Evolutionary conservation across 2,113 vertebrate species (phyloP).

Genomic region (Capricornis sumatraensis): DNA sequence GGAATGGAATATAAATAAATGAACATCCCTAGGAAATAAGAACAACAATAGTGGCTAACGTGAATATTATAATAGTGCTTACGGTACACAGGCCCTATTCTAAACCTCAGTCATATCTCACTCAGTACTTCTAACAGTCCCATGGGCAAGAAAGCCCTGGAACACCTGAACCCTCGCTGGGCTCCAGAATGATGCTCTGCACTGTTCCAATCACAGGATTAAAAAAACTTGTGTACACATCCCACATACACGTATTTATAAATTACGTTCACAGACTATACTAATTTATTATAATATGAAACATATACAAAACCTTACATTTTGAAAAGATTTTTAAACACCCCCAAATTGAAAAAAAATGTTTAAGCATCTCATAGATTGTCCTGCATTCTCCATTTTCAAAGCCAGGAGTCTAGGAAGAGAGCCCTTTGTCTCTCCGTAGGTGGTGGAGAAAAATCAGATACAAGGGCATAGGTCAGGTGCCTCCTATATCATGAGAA

Average conservation of each 20-base stretch:
- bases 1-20: not conserved
- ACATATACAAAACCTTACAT: not conserved
- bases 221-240: not conserved
- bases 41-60: not conserved
- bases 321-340: not conserved
- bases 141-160: not conserved
- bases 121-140: not conserved
- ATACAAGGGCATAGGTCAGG: not conserved
- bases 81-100: not conserved
- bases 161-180: accelerated
- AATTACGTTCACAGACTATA: not conserved
- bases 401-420: not conserved
- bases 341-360: not conserved
- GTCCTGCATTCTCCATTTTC: not conserved
- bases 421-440: not conserved
- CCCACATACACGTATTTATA: not conserved
- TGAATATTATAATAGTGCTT: not conserved
- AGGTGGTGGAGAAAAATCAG: not conserved
- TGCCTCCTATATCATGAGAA: not conserved
- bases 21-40: not conserved
- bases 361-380: not conserved
- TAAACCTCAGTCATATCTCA: not conserved
- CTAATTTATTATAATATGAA: not conserved
- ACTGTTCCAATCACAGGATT: not conserved
- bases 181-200: not conserved